Conservation (phyloP, 2,888 invertebrate genomes). For the Scrobipalpa costella region DNA sequence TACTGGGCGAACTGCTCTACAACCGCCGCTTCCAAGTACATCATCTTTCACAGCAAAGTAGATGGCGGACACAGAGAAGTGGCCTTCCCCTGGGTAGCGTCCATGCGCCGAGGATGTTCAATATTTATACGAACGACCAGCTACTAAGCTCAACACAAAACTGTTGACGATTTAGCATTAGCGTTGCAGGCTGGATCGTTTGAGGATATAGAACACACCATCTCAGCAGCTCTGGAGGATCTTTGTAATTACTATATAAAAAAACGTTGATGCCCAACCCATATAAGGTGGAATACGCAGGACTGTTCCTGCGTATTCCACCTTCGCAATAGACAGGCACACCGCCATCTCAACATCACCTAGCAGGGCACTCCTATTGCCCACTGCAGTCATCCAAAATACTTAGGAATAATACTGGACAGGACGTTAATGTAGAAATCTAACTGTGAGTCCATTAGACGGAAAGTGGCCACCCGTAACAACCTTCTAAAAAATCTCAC, state of each 20-base stretch:
- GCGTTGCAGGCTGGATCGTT: neutral
- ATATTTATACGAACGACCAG: constrained; percentile 25
- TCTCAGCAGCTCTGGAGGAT: neutral
- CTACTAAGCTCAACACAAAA: neutral
- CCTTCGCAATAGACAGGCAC: neutral
- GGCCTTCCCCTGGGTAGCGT: constrained; percentile 14
- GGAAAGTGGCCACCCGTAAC: too few species aligned
- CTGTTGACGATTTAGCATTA: constrained; percentile 17
- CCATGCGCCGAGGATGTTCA: constrained; percentile 21
- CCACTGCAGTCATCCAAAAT: neutral
- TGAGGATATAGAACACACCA: neutral
- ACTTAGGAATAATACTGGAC: too few species aligned
- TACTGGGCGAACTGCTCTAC: neutral
- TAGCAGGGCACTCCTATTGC: neutral
- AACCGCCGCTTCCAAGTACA: constrained; percentile 1
- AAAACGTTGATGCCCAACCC: neutral
- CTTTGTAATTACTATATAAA: neutral
- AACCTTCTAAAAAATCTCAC: too few species aligned
- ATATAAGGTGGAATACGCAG: neutral
- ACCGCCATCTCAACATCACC: neutral
- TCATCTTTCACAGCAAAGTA: neutral
- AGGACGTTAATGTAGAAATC: too few species aligned
- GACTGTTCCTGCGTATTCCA: neutral
- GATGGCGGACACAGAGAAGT: neutral
- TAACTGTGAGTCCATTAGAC: too few species aligned